Base-by-base conservation (phyloP, 2,797 vertebrate species). In the Danio tinwini region DNA sequence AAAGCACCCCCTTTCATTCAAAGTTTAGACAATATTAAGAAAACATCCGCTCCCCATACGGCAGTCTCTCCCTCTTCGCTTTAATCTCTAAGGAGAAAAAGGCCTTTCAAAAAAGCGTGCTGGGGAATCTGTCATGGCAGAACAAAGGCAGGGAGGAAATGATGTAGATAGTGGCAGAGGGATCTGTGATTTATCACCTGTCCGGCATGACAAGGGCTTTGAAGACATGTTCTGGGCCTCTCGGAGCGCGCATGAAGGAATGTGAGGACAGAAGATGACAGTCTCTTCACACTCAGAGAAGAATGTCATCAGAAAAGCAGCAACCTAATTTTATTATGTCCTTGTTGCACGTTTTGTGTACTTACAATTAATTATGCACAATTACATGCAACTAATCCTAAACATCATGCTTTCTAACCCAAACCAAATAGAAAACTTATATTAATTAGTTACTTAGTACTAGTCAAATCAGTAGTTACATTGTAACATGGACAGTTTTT, bases 181-280 rank as follows among this genome's bases (percentile, higher is more conserved):
- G 84, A 85, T 90, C 91, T 93, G 90, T 93, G 90, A 94, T 94
- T 92, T 93, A 92, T 94, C 92, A 93, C 93, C 93, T 93, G 91
- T 84, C 81, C 72, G 81, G 78, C 73, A 81, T 85, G 88, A 85
- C 74, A 86, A 49, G 21, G 76, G 81, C 81, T 83, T 84, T 85
- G 85, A 75, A 88, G 63, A 80, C n/a, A 45, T 72, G 76, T 71
- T 52, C 72, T 19, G 56, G 56, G 56, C 76, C 67, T 37, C 67
- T 71, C 47, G 16, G n/a, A 68, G 78, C 53, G 63, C 65, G 72
- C 68, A 69, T 72, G 67, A 52, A 67, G 62, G 52, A 58, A 58
- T 68, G 71, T 59, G 53, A 68, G 76, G 50, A 58, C n/a, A 69
- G 45, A 39, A 79, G 39, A 68, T 56, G 39, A 68, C 61, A 53